Conservation (phyloP, 35 echinoderm and acorn worm genomes). For the Heliocidaris erythrogramma region DNA sequence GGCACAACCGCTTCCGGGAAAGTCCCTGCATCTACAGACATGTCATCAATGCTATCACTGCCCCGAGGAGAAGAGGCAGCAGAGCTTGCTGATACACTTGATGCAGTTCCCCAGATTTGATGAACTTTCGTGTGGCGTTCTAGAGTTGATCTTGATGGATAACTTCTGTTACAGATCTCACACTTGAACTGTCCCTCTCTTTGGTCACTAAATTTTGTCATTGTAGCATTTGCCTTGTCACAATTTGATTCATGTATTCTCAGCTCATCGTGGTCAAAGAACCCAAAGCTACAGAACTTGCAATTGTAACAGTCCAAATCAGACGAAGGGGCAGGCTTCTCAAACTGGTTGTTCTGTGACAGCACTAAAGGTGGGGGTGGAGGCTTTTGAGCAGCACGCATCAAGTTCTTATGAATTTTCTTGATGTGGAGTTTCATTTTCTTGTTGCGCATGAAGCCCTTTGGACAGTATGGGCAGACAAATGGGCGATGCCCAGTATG, state of each 20-base stretch:
- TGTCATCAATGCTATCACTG: background rate
- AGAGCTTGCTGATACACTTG: slow-evolving; percentile 4
- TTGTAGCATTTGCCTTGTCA: background rate
- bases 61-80: background rate
- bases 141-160: background rate
- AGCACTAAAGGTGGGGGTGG: background rate
- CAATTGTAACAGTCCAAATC: background rate
- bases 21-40: background rate
- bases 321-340: background rate
- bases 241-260: background rate
- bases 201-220: background rate
- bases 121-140: slow-evolving; percentile 29
- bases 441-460: slow-evolving; percentile 38
- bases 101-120: background rate
- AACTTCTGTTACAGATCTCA: background rate
- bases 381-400: slow-evolving; percentile 28
- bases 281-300: background rate
- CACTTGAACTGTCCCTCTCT: background rate
- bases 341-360: background rate
- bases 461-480: slow-evolving; percentile 44
- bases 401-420: slow-evolving; percentile 13
- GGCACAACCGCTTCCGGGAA: background rate
- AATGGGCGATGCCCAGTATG: slow-evolving; percentile 32
- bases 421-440: slow-evolving; percentile 41
- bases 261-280: background rate